Conservation (phyloP, 1,140 invertebrate genomes). For the Tetramorium simillimum region DNA sequence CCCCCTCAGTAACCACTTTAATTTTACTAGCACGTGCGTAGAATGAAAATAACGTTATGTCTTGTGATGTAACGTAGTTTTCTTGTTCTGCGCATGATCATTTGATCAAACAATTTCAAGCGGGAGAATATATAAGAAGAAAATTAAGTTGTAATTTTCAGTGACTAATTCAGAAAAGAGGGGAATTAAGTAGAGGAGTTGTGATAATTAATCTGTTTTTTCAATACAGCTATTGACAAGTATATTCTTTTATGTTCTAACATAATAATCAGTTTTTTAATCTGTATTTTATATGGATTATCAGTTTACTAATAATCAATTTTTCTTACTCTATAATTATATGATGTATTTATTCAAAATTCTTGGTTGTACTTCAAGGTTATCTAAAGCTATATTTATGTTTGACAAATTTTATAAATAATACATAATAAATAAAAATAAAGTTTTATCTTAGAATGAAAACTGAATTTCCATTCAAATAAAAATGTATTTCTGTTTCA, state of each 20-base stretch:
- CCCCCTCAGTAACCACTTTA: not conserved
- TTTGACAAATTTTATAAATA: not conserved
- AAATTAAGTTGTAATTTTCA: not conserved
- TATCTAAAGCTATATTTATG: no score
- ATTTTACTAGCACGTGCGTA: not conserved
- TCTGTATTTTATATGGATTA: no score
- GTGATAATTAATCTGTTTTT: no score
- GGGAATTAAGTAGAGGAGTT: no score
- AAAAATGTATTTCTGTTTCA: not conserved
- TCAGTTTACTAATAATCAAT: no score
- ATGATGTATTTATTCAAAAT: no score
- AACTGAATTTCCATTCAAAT: not conserved
- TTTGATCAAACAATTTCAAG: not conserved
- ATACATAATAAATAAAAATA: not conserved
- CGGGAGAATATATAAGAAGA: not conserved
- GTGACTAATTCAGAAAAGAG: not conserved
- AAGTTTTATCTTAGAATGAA: not conserved
- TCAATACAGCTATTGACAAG: no score
- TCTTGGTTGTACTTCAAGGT: no score
- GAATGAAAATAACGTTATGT: not conserved
- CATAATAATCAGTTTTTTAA: no score
- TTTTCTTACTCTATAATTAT: no score
- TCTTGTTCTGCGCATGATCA: not conserved
- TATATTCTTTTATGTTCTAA: no score
- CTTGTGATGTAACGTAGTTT: not conserved